Conservation (phyloP, 2,113 vertebrate genomes). For the Ameiurus melas region DNA sequence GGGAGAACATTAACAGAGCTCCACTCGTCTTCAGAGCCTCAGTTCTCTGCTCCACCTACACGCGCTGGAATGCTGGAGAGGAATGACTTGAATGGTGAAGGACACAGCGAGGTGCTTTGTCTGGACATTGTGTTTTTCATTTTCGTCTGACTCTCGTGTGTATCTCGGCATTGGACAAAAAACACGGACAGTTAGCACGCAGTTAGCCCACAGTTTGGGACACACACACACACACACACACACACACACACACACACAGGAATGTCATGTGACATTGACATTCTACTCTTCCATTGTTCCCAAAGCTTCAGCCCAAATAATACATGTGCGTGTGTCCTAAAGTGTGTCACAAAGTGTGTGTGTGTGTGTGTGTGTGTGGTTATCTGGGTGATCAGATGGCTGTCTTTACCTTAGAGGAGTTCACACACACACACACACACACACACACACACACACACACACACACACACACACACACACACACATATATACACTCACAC, state of each 20-base stretch:
- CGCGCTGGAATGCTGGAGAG: conserved; percentile 63
- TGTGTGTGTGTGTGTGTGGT: neutral
- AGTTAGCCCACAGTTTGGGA: conserved; percentile 9
- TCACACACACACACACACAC: conserved; percentile 24
- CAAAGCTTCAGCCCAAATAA: neutral
- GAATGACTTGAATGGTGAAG: conserved; percentile 60
- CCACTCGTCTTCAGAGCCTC: conserved; percentile 54
- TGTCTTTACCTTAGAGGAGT: conserved; percentile 7
- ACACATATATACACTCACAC: conserved; percentile 18
- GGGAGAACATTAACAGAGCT: conserved; percentile 38
- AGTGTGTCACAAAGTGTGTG: neutral
- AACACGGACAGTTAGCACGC: neutral
- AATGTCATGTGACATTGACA: conserved; percentile 7
- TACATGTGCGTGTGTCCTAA: neutral
- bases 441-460: conserved; percentile 15
- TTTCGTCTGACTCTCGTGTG: conserved; percentile 37
- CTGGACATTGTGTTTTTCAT: conserved; percentile 43
- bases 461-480: conserved; percentile 27
- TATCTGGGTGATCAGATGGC: conserved; percentile 11
- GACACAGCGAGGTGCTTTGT: conserved; percentile 63
- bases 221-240: conserved; percentile 7
- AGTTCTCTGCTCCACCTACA: conserved; percentile 45
- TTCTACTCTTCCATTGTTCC: neutral
- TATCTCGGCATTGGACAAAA: conserved; percentile 23
- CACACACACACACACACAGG: neutral